phyloP scores from a whole-genome alignment of 2,888 invertebrate genomes.

The Eucriotettix oculatus region DNA sequence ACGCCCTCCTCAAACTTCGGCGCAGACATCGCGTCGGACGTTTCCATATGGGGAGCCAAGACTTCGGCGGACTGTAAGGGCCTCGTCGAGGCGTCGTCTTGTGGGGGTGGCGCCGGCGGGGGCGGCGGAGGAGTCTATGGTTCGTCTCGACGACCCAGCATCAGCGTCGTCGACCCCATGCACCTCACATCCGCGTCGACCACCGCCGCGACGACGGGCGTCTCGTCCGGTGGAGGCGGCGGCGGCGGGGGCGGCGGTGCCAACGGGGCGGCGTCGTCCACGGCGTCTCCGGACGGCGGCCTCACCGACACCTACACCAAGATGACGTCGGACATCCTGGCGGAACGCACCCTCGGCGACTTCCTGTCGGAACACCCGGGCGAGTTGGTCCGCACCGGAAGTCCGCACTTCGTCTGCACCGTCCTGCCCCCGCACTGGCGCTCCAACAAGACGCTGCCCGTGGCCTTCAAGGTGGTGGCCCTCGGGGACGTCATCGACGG shows the following conservation, averaged over 20 bases:
- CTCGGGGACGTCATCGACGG: conserved; percentile 91
- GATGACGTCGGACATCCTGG: conserved; percentile 79
- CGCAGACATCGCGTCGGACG: conserved; percentile 14
- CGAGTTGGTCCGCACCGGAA: conserved; percentile 79
- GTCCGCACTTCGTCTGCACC: conserved; percentile 90
- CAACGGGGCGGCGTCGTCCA: conserved; percentile 19
- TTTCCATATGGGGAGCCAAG: conserved; percentile 13
- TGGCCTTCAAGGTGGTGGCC: conserved; percentile 92
- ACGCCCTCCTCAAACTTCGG: background rate
- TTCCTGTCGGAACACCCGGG: conserved; percentile 81
- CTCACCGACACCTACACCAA: conserved; percentile 72
- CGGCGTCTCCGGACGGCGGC: conserved; percentile 42
- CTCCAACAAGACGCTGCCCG: conserved; percentile 93
- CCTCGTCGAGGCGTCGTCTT: conserved; percentile 1
- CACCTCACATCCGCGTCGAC: conserved; percentile 32
- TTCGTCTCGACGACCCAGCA: conserved; percentile 2
- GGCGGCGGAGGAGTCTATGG: conserved; percentile 2
- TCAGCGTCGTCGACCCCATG: conserved; percentile 19
- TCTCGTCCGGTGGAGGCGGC: conserved; percentile 22
- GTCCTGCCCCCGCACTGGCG: conserved; percentile 93
- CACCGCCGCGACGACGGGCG: conserved; percentile 22
- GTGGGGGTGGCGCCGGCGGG: conserved; percentile 3
- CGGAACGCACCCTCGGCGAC: conserved; percentile 72
- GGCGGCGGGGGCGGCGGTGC: conserved; percentile 26
- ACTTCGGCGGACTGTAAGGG: conserved; percentile 3